A percentile compares a stretch with the other conserved stretches of the same genome.
phyloP scores from a whole-genome alignment of 2,888 invertebrate genomes.

The Plagodis dolabraria region DNA sequence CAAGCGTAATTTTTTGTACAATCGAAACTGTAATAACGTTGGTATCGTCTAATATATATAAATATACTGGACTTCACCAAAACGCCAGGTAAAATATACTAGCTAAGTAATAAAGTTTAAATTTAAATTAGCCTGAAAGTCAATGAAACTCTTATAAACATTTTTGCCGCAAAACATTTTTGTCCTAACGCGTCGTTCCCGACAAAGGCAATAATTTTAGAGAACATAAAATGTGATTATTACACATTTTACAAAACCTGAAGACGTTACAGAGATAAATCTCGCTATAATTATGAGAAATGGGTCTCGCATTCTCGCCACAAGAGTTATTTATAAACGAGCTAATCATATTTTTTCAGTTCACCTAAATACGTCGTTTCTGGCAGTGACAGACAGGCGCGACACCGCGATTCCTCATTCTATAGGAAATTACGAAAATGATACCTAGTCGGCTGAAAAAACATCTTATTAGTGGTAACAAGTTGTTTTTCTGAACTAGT shows the following conservation, averaged over 20 bases:
- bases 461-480: constrained; percentile 18
- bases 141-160: no score
- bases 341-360: constrained; percentile 54
- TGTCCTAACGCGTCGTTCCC: no score
- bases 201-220: no score
- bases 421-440: constrained; percentile 33
- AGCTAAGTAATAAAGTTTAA: no score
- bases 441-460: constrained; percentile 34
- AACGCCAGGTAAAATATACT: no score
- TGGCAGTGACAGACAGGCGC: constrained; percentile 49
- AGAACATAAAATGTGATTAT: no score
- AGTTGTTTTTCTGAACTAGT: constrained; percentile 12
- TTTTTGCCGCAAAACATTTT: no score
- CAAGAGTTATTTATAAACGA: constrained; percentile 46
- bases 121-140: no score
- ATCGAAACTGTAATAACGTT: no score
- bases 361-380: constrained; percentile 60
- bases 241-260: background rate
- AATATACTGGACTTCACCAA: no score
- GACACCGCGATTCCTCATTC: constrained; percentile 36
- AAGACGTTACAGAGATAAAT: constrained; percentile 38
- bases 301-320: constrained; percentile 30
- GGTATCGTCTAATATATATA: no score
- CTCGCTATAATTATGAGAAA: constrained; percentile 48
- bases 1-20: no score